A percentile compares a stretch with the other conserved stretches of the same genome.
Evolutionary conservation across 2,113 vertebrate species (phyloP).

Genomic region (Budorcas taxicolor): DNA sequence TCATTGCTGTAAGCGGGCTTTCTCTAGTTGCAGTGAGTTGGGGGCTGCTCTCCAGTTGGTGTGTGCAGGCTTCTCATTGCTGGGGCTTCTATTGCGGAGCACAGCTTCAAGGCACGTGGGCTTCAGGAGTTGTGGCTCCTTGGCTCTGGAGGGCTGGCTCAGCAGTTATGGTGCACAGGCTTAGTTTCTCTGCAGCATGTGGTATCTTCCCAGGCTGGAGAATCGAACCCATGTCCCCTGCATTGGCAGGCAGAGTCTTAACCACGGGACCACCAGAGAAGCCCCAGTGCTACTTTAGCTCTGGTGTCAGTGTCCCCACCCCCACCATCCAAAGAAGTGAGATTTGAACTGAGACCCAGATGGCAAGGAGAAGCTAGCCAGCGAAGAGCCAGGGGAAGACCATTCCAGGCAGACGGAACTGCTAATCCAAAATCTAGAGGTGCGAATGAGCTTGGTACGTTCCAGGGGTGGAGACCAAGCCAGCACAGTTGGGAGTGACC

Average conservation of each 20-base stretch:
- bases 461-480: neutral
- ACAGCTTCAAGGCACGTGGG: neutral
- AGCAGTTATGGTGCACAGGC: accelerated
- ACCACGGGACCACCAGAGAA: neutral
- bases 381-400: neutral
- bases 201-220: neutral
- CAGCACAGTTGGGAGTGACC: neutral
- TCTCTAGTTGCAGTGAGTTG: neutral
- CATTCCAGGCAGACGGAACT: neutral
- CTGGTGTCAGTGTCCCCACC: neutral
- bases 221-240: neutral
- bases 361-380: neutral
- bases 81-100: neutral
- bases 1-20: neutral
- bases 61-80: neutral
- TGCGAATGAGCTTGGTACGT: neutral
- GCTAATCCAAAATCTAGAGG: neutral
- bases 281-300: neutral
- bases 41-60: neutral
- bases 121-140: neutral
- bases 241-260: neutral
- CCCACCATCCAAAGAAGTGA: neutral
- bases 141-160: neutral
- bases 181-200: neutral
- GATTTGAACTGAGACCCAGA: neutral